Evolutionary conservation across 2,888 invertebrate species (phyloP).

Genomic region (Caenorhabditis macrosperma): DNA sequence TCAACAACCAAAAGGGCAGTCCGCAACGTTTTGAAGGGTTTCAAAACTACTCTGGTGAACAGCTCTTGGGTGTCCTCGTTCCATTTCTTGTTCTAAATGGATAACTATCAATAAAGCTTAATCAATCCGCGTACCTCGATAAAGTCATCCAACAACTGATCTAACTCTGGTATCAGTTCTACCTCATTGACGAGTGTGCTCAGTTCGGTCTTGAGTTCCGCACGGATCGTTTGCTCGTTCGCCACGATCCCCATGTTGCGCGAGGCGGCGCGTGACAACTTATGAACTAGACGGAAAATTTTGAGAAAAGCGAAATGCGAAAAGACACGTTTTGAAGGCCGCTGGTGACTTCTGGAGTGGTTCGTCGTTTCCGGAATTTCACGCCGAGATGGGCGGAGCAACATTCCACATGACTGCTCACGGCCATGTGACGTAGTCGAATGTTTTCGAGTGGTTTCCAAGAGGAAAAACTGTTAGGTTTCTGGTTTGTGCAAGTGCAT

Average conservation of each 20-base stretch:
- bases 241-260: conserved; percentile 40
- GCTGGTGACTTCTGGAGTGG: background rate
- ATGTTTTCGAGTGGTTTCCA: too few species aligned
- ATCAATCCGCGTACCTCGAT: conserved; percentile 38
- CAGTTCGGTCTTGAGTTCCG: conserved; percentile 29
- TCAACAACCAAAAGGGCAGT: conserved; percentile 92
- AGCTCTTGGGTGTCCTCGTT: conserved; percentile 49
- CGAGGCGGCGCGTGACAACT: conserved; percentile 34
- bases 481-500: background rate
- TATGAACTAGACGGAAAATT: conserved; percentile 50
- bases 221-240: conserved; percentile 37
- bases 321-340: background rate
- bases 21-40: conserved; percentile 60
- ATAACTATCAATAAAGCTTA: background rate
- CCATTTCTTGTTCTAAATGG: conserved; percentile 52
- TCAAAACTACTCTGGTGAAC: conserved; percentile 44
- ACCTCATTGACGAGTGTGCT: conserved; percentile 35
- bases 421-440: too few species aligned
- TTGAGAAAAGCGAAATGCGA: background rate
- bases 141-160: conserved; percentile 45
- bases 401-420: too few species aligned
- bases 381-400: too few species aligned
- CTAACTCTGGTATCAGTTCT: conserved; percentile 45
- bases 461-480: too few species aligned
- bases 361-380: background rate